phyloP scores from a whole-genome alignment of 2,888 invertebrate species.

The Lithosia quadra region DNA sequence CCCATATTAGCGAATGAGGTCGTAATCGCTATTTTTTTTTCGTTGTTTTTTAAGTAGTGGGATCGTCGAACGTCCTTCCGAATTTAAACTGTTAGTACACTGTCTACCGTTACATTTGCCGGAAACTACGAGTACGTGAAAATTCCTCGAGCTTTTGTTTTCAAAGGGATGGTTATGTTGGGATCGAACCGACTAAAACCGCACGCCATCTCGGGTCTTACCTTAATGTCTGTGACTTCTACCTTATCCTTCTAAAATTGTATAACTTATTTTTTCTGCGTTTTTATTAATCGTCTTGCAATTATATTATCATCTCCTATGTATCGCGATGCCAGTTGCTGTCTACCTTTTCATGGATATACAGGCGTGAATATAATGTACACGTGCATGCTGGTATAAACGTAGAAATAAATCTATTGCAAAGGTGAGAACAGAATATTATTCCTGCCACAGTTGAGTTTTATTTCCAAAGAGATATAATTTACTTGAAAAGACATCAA shows the following conservation, averaged over 20 bases:
- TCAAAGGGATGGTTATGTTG: too few relatives aligned
- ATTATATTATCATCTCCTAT: neutral
- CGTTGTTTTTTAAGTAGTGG: neutral
- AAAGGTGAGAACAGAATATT: neutral
- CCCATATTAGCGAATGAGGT: conserved; percentile 44
- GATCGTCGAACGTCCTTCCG: conserved; percentile 8
- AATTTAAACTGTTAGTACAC: neutral
- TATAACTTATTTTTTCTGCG: too few relatives aligned
- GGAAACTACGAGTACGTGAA: neutral
- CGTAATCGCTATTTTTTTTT: conserved; percentile 21
- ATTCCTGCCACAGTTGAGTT: neutral
- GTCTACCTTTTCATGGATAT: neutral
- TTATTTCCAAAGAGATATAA: neutral
- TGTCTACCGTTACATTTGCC: neutral
- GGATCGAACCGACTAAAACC: too few relatives aligned
- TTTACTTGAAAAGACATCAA: neutral
- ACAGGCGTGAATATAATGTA: neutral
- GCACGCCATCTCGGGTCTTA: too few relatives aligned
- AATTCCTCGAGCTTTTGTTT: neutral
- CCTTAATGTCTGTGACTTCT: too few relatives aligned
- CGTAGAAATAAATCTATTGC: neutral
- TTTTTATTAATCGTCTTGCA: too few relatives aligned
- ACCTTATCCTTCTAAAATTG: too few relatives aligned
- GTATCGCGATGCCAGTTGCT: neutral
- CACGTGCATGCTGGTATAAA: neutral